phyloP scores from a whole-genome alignment of 1,140 invertebrate species.

The Melanaphis sacchari region DNA sequence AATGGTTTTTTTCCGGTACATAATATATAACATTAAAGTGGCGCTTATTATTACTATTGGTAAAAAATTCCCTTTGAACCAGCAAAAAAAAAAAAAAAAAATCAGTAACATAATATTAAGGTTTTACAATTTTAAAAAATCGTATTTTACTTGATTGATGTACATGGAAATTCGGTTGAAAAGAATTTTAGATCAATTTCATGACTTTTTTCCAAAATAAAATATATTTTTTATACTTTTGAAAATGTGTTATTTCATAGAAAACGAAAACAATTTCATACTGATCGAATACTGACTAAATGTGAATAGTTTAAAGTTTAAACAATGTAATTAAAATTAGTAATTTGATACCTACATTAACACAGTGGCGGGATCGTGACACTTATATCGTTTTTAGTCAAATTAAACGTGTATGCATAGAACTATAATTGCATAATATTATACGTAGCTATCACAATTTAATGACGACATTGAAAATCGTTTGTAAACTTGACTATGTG shows the following conservation, averaged over 20 bases:
- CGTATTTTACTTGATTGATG: background rate
- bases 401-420: background rate
- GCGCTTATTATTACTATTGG: background rate
- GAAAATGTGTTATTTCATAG: no score
- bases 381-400: background rate
- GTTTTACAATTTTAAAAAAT: background rate
- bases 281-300: background rate
- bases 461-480: background rate
- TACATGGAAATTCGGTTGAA: background rate
- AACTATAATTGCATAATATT: no score
- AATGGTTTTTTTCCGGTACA: background rate
- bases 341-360: background rate
- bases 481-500: background rate
- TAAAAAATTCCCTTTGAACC: background rate
- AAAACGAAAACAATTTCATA: no score
- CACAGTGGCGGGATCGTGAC: background rate
- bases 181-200: background rate
- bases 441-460: background rate
- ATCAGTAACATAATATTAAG: background rate
- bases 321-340: background rate
- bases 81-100: background rate
- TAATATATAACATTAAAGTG: background rate
- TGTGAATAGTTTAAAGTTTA: background rate
- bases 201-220: background rate
- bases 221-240: no score